A percentile compares a stretch with the other conserved stretches of the same genome.
Conservation (phyloP, 2,113 vertebrate genomes). For the Gallinago media region DNA sequence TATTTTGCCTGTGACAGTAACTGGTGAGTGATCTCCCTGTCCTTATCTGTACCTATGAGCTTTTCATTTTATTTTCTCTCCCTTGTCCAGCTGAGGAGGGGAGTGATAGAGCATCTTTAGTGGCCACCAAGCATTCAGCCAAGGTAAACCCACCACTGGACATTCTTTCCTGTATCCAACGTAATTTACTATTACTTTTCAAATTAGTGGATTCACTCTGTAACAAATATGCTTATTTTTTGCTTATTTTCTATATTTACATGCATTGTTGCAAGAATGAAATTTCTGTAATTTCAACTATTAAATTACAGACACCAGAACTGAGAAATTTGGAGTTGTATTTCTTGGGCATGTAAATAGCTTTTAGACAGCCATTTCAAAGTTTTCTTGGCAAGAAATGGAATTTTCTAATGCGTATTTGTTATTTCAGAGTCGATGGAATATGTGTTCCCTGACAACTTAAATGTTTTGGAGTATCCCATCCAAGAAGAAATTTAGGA, state of each 20-base stretch:
- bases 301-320: not conserved
- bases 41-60: not conserved
- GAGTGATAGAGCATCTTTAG: not conserved
- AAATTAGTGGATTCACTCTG: not conserved
- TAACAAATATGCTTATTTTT: not conserved
- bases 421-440: not conserved
- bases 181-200: not conserved
- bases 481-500: not conserved
- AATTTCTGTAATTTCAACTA: not conserved
- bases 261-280: not conserved
- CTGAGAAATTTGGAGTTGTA: not conserved
- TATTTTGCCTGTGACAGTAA: not conserved
- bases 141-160: not conserved
- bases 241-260: not conserved
- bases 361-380: not conserved
- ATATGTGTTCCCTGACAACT: not conserved
- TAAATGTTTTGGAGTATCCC: not conserved
- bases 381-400: not conserved
- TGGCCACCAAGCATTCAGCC: not conserved
- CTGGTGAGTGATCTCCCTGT: not conserved
- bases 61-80: not conserved
- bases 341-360: not conserved
- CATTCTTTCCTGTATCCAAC: not conserved
- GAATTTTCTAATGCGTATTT: not conserved
- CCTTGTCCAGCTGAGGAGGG: not conserved